These are phyloP conservation scores for Erpobdella octoculata DNA, from an alignment of 2,888 invertebrate genomes.

Conservation along the genomic window DNA sequence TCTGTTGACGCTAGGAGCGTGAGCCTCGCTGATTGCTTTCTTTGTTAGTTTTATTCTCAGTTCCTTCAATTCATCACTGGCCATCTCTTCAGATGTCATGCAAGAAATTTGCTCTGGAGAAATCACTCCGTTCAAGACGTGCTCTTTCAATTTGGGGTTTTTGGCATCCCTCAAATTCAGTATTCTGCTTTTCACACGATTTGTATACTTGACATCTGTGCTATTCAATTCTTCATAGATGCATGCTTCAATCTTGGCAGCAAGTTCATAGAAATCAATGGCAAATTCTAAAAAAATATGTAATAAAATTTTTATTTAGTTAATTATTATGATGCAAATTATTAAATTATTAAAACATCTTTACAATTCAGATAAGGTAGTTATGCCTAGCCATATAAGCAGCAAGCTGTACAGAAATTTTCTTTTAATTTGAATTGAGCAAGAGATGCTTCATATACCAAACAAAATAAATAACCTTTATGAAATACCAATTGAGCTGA, in stretches of 20 bases:
- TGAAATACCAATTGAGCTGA: too few relatives aligned
- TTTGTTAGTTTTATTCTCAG: conserved; percentile 86
- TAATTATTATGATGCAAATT: conserved; percentile 58
- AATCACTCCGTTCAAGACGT: conserved; percentile 80
- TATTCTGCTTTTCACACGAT: conserved; percentile 84
- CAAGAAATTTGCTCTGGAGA: conserved; percentile 74
- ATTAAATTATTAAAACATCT: too few relatives aligned
- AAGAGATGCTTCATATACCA: too few relatives aligned
- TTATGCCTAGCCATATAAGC: too few relatives aligned
- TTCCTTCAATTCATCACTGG: conserved; percentile 91
- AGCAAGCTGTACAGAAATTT: too few relatives aligned
- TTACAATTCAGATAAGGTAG: too few relatives aligned
- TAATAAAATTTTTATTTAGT: neutral
- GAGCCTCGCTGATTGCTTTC: conserved; percentile 95
- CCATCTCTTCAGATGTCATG: conserved; percentile 99
- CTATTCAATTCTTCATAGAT: conserved; percentile 84
- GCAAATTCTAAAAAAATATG: conserved; percentile 58
- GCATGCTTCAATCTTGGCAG: conserved; percentile 46
- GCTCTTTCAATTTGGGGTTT: conserved; percentile 83
- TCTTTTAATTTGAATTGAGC: too few relatives aligned
- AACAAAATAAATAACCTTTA: too few relatives aligned
- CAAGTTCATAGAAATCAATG: conserved; percentile 43
- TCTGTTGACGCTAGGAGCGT: conserved; percentile 57
- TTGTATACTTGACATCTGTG: conserved; percentile 91
- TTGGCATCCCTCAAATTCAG: conserved; percentile 90